Percentiles rank a stretch among this genome's conserved stretches.
Conservation (phyloP, 2,113 vertebrate genomes). For the Platycercus adscitus region DNA sequence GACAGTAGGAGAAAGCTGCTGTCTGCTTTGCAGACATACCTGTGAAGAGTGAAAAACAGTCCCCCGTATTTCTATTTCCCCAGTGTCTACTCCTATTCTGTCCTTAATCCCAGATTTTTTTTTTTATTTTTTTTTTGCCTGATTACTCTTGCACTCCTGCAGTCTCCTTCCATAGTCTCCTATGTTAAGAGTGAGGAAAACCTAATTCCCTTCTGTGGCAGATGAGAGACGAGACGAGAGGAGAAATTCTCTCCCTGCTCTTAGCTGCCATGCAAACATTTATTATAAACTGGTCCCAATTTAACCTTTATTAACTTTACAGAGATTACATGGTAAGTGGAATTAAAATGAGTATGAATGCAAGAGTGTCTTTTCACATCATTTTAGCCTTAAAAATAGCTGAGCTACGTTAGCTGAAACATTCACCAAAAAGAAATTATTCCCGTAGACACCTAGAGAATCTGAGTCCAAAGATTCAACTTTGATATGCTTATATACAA, state of each 20-base stretch:
- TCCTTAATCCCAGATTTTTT: neutral
- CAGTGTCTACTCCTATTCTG: neutral
- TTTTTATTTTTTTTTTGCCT: neutral
- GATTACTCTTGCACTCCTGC: neutral
- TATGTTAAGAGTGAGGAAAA: neutral
- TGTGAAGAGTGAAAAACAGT: neutral
- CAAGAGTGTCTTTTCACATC: neutral
- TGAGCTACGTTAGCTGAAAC: neutral
- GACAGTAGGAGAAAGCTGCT: neutral
- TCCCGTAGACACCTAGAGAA: neutral
- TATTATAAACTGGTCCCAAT: neutral
- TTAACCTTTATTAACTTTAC: conserved; percentile 15
- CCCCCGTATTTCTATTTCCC: neutral
- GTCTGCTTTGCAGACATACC: neutral
- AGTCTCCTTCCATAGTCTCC: neutral
- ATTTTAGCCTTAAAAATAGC: neutral
- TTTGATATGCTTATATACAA: neutral
- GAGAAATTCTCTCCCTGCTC: neutral
- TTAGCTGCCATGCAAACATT: neutral
- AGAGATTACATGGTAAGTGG: neutral
- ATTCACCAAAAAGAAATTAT: neutral
- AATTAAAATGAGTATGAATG: conserved; percentile 9
- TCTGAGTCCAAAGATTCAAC: neutral
- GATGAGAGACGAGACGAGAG: neutral
- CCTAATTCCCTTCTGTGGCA: neutral